Base-by-base conservation (phyloP, 2,888 invertebrate genomes). In the Julus scandinavius region DNA sequence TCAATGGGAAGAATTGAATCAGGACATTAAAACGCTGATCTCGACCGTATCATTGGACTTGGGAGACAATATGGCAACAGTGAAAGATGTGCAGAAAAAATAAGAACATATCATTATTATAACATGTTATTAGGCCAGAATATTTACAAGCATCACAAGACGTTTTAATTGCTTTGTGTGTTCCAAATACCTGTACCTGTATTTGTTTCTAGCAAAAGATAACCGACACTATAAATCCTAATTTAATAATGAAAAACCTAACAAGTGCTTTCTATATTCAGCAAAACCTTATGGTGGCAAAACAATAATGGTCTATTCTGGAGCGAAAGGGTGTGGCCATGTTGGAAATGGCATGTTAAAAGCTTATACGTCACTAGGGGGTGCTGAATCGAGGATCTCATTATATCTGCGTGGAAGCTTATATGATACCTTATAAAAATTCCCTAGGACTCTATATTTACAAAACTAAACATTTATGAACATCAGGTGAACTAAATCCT, bases 141-240 rank as follows among this genome's bases (percentile, higher is more conserved):
- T 63, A n/a, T n/a, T 17, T 63, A n/a, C n/a, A n/a, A n/a, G 63
- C 63, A 72, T 29, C 29, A 72, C 5, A 29, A 72, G 2, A 3
- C 20, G 6, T 6, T 72, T 20, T 72, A 72, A 72, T 29, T 29
- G 72, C 20, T 72, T 29, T 4, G 5, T 0, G 20, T 0, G 72
- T 72, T 6, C 72, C 29, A 63, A n/a, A n/a, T n/a, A 63, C 58
- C 29, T 29, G 29, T 45, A 45, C 0, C 1, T 45, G 7, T 72
- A 72, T 72, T 72, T 72, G 72, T 72, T 72, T 72, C n/a, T 63
- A 17, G 63, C n/a, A 63, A 63, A 63, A 63, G 29, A 29, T 29
- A 29, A 1, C 1, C 29, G 29, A 58, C 58, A 58, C 58, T 58
- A 15, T 58, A 58, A 63, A 11, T 3, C 54, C 54, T 54, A 54